Percentiles rank a stretch among this genome's conserved stretches.
phyloP scores from a whole-genome alignment of 23 tunicate species.

The Diplosoma virens region DNA sequence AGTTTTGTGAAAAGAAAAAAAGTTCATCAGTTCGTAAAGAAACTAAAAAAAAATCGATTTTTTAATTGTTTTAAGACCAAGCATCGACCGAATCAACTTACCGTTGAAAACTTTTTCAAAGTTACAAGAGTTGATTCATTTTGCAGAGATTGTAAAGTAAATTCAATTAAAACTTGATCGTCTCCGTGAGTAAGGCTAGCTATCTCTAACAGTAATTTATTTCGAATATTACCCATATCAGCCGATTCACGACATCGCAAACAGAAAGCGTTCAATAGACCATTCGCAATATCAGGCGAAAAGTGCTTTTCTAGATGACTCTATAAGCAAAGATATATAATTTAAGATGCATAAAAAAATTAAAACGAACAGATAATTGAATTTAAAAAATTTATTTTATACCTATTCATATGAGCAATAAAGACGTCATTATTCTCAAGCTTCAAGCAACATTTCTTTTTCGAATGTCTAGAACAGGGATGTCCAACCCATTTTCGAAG shows the following conservation, averaged over 20 bases:
- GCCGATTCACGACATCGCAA: background rate
- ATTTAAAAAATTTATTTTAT: background rate
- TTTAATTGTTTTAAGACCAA: too few species aligned
- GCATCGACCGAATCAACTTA: too few species aligned
- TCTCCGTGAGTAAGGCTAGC: background rate
- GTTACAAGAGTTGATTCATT: background rate
- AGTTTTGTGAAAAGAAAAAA: too few species aligned
- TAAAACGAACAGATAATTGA: background rate
- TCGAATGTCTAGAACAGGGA: too few species aligned
- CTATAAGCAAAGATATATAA: too few species aligned
- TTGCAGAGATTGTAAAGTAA: background rate
- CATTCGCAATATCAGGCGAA: background rate
- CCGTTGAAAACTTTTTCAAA: too few species aligned
- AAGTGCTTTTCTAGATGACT: background rate
- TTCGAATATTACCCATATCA: background rate
- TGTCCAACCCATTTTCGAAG: too few species aligned
- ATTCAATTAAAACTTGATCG: background rate
- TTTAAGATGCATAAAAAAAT: too few species aligned
- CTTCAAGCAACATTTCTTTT: too few species aligned
- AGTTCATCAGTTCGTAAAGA: too few species aligned
- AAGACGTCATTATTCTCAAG: too few species aligned
- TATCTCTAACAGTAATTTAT: background rate
- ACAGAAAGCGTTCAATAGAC: background rate
- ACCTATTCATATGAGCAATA: background rate
- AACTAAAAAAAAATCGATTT: too few species aligned